Evolutionary conservation across 1,140 invertebrate species (phyloP), one percentile per base, ranked within the genome.

Genomic region (Saccostrea glomerata): DNA sequence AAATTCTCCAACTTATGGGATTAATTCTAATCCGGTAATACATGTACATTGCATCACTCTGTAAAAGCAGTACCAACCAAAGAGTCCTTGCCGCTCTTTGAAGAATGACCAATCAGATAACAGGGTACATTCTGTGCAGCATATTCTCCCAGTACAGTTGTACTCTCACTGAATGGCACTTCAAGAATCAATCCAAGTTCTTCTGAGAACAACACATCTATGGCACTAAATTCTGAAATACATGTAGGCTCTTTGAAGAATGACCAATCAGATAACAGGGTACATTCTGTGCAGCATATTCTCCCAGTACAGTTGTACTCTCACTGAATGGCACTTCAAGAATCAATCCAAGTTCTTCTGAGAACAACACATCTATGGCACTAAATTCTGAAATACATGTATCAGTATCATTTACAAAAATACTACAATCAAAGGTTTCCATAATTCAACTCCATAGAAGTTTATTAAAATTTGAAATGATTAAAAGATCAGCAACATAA

Each of bases 111-210:
- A 92, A 99, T 97, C 20, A 95, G 92, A 93, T 96, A 96, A 85
- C 97, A 97, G n/a, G 96, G 96, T 15, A 97, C 96, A 82, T 96
- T 95, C 17, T 94, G 93, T 0, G 95, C 93, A 15, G 96, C 94
- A 91, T 97, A 98, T 23, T 95, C 94, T 12, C 95, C 92, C 0
- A 97, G 91, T 0, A 98, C 96, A 82, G 96, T 94, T 0, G 96
- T 92, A 5, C 96, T 89, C 89, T 97, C 92, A 2, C 92, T 91
- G 11, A 95, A 91, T 12, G 94, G 92, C 0, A 99, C 96, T 96
- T 99, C 98, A 15, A 99, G 90, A n/a, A 99, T 95, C 95, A 98
- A 97, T 9, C 98, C 98, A 60, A 98, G 96, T 95, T 99, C 98
- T 95, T 99, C 98, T 85, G 97, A 96, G 94, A 99, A 99, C 47